Evolutionary conservation across 2,888 invertebrate genomes (phyloP).

Genomic region (Melanophora roralis): DNA sequence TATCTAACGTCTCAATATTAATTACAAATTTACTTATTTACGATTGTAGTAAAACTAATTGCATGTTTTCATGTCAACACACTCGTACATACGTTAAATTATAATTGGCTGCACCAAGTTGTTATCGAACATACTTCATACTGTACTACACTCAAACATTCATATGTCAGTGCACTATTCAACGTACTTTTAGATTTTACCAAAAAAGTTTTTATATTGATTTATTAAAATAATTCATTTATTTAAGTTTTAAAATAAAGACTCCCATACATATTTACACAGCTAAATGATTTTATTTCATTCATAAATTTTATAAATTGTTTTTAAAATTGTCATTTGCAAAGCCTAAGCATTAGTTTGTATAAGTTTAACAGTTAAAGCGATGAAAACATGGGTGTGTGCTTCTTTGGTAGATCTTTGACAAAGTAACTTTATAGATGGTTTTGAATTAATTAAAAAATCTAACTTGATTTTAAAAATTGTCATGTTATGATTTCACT

Average conservation of each 20-base stretch:
- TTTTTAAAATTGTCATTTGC: constrained; percentile 23
- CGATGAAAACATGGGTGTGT: constrained; percentile 36
- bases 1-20: constrained; percentile 48
- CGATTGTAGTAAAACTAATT: constrained; percentile 53
- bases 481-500: constrained; percentile 5
- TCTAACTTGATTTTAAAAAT: constrained; percentile 32
- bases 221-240: constrained; percentile 47
- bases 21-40: constrained; percentile 56
- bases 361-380: background rate
- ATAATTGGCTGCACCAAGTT: constrained; percentile 41
- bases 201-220: constrained; percentile 48
- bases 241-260: background rate
- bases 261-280: constrained; percentile 32
- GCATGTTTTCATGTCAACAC: constrained; percentile 61
- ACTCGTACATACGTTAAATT: constrained; percentile 17
- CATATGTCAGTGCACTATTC: background rate
- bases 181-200: background rate
- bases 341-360: background rate
- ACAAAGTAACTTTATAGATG: background rate
- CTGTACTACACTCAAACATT: background rate
- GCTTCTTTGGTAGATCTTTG: background rate
- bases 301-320: constrained; percentile 51
- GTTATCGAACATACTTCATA: constrained; percentile 21
- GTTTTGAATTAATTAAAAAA: constrained; percentile 36
- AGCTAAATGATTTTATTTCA: constrained; percentile 59